Evolutionary conservation across 2,888 invertebrate genomes (phyloP), one percentile per base, ranked within the genome.

Genomic region (Agrilus cyanescens): DNA sequence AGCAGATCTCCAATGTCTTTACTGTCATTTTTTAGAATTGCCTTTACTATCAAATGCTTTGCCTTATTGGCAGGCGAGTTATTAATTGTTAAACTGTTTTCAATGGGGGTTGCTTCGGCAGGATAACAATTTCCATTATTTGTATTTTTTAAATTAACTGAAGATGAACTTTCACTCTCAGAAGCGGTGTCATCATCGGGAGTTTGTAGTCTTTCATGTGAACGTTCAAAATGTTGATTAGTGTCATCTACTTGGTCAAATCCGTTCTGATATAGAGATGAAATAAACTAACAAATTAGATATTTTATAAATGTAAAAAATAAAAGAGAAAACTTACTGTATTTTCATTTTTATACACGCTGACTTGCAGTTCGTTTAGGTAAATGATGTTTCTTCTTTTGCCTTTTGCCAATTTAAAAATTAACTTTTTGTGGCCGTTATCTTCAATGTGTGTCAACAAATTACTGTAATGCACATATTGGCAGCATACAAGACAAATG

Each of bases 11-110:
- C 5, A 20, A 51, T 41, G 16, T 38, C 32, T 6, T 32, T n/a
- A 12, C 43, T 25, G 12, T 42, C 41, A 13, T 37, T 32, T 38
- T 48, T 42, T 14, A 13, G 14, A 8, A 50, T 29, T 2, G 49
- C 44, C 20, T 41, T 39, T 4, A 44, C 31, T 15, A 44, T 29
- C 16, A 32, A 12, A 12, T 44, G 40, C 5, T 34, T 25, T 35
- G 25, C 2, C 29, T 29, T 8, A 16, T n/a, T 33, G 4, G 32
- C 10, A 2, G n/a, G 13, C 8, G n/a, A 15, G 4, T 33, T 33
- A 14, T 33, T 15, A 14, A 14, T 4, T 3, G 3, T 33, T 33
- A 15, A 15, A 14, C 3, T 14, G 7, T 33, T 13, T 33, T 12
- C 15, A 13, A 33, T 33, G 15, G 33, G 2, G n/a, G 7, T 2